Conservation (phyloP, 1,140 invertebrate genomes). For the Brachionus koreanus region DNA sequence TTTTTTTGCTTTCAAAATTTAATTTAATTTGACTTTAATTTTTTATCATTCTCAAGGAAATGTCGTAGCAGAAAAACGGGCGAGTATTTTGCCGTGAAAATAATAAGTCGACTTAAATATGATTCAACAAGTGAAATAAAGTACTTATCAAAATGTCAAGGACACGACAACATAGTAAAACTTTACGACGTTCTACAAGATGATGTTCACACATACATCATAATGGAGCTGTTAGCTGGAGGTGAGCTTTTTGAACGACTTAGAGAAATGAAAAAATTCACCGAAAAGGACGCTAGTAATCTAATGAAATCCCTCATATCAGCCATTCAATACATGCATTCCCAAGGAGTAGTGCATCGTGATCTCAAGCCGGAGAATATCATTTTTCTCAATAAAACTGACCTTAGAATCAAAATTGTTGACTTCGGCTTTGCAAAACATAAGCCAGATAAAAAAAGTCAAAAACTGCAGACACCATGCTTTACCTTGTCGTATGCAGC, state of each 20-base stretch:
- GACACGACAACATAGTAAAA: conserved; percentile 80
- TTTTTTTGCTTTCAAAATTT: too few species aligned
- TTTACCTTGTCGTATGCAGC: conserved; percentile 85
- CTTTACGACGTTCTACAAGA: conserved; percentile 76
- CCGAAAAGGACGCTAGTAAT: conserved; percentile 66
- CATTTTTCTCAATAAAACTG: conserved; percentile 65
- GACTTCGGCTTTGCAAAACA: conserved; percentile 84
- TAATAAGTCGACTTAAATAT: conserved; percentile 70
- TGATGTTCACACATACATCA: conserved; percentile 71
- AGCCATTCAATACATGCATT: conserved; percentile 77
- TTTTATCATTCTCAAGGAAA: conserved; percentile 60
- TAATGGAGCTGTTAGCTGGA: conserved; percentile 77
- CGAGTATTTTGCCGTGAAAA: conserved; percentile 81
- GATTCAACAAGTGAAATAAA: conserved; percentile 70
- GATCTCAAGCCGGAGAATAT: conserved; percentile 86
- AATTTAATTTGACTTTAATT: background rate
- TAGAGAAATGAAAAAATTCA: conserved; percentile 65
- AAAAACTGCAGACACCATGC: conserved; percentile 60
- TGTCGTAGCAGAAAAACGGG: conserved; percentile 71
- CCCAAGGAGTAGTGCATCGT: conserved; percentile 73
- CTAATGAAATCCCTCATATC: conserved; percentile 74
- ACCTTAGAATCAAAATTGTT: conserved; percentile 73
- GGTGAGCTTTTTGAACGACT: conserved; percentile 77
- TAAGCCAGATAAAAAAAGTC: conserved; percentile 61
- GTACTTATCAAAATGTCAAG: conserved; percentile 73